A percentile compares a stretch with the other conserved stretches of the same genome.
Conservation (phyloP, 1,140 invertebrate species). For the Orussus abietinus region DNA sequence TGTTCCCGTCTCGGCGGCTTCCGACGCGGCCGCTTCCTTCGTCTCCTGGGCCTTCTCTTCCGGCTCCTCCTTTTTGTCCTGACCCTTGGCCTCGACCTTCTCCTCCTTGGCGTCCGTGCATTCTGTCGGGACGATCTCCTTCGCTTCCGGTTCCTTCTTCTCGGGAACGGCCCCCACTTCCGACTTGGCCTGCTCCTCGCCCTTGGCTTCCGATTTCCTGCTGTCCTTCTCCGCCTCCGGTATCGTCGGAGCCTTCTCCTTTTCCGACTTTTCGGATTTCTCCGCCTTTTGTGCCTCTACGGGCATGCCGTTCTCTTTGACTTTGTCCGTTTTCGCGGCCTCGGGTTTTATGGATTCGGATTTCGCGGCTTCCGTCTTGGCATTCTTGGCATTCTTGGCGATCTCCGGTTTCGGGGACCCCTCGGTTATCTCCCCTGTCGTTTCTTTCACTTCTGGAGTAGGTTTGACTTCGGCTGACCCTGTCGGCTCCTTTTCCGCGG, state of each 20-base stretch:
- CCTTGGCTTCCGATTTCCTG: neutral
- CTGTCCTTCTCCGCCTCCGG: neutral
- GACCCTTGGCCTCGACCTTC: constrained; percentile 6
- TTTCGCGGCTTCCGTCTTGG: constrained; percentile 5
- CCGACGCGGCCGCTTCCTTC: constrained; percentile 15
- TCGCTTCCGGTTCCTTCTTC: too few relatives aligned
- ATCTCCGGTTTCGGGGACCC: constrained; percentile 4
- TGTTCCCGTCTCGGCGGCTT: constrained; percentile 17
- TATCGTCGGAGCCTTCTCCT: constrained; percentile 7
- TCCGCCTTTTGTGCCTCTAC: constrained; percentile 7
- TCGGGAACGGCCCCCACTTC: too few relatives aligned
- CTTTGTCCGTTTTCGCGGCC: neutral
- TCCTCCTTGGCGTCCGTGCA: constrained; percentile 9
- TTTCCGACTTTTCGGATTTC: constrained; percentile 7
- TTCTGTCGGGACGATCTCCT: too few relatives aligned
- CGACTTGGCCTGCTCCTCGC: too few relatives aligned
- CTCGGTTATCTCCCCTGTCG: too few relatives aligned
- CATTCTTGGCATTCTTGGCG: constrained; percentile 16
- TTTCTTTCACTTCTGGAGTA: constrained; percentile 1
- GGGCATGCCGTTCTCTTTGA: constrained; percentile 7
- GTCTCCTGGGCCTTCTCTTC: constrained; percentile 17
- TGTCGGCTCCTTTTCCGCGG: neutral
- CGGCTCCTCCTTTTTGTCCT: constrained; percentile 10
- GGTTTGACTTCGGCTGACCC: neutral
- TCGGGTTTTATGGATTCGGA: constrained; percentile 2